Conservation (phyloP, 2,797 vertebrate genomes). For the Crypturellus tataupa region DNA sequence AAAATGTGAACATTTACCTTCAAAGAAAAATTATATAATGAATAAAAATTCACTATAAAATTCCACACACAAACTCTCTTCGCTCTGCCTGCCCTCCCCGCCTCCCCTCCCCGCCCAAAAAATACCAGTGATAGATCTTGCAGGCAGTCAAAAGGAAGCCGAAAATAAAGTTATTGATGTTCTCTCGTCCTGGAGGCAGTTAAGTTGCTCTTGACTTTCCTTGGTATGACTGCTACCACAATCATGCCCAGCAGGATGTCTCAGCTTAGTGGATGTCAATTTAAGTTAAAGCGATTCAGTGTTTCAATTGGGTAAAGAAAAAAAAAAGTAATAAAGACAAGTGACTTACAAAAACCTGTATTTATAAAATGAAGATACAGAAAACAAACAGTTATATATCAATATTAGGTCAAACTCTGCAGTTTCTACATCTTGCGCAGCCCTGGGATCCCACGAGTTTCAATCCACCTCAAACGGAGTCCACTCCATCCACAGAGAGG, state of each 20-base stretch:
- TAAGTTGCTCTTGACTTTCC: not conserved
- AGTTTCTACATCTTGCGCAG: not conserved
- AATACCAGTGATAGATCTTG: not conserved
- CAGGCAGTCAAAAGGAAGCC: not conserved
- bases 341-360: not conserved
- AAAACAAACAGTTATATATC: not conserved
- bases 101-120: not conserved
- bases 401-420: not conserved
- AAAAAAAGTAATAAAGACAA: not conserved
- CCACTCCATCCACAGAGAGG: not conserved
- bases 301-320: not conserved
- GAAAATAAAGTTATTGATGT: not conserved
- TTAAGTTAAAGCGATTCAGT: not conserved
- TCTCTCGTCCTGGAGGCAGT: not conserved
- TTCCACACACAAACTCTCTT: not conserved
- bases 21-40: not conserved
- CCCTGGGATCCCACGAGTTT: not conserved
- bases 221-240: not conserved
- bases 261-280: not conserved
- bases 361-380: conserved; percentile 26
- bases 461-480: not conserved
- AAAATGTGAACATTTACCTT: not conserved
- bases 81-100: no score
- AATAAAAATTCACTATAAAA: not conserved
- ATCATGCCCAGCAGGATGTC: not conserved